phyloP scores from a whole-genome alignment of 1,140 invertebrate genomes.

The Macrobrachium nipponense region DNA sequence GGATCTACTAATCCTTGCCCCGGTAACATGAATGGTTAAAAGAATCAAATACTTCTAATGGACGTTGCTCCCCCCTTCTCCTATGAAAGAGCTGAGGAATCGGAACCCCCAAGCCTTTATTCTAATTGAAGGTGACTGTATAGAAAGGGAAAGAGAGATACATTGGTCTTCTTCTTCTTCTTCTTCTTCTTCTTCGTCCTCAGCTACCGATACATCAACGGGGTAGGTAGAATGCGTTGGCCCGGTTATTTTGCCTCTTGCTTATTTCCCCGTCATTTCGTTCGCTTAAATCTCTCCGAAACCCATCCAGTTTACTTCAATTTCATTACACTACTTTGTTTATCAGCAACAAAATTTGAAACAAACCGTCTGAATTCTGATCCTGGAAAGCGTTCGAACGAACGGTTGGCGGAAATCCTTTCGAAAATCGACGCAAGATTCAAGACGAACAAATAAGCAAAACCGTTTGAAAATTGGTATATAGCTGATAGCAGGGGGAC shows the following conservation, averaged over 20 bases:
- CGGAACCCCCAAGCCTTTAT: constrained; percentile 59
- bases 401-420: constrained; percentile 15
- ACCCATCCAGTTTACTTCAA: background rate
- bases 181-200: no score
- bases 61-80: constrained; percentile 47
- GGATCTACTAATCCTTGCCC: constrained; percentile 10
- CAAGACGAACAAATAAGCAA: constrained; percentile 12
- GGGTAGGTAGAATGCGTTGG: constrained; percentile 27
- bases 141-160: constrained; percentile 34
- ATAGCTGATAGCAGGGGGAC: constrained; percentile 36
- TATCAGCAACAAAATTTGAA: no score
- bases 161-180: constrained; percentile 45
- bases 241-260: background rate
- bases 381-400: background rate
- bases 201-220: constrained; percentile 34
- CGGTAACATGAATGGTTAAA: constrained; percentile 47
- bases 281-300: background rate
- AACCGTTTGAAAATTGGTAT: constrained; percentile 33
- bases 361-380: no score
- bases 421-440: background rate
- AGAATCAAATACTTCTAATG: constrained; percentile 62
- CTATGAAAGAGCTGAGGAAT: constrained; percentile 55
- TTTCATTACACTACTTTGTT: no score
- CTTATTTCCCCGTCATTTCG: constrained; percentile 10
- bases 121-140: constrained; percentile 60